Conservation (phyloP, 2,113 vertebrate genomes). For the Tricholaema leucomelas region DNA sequence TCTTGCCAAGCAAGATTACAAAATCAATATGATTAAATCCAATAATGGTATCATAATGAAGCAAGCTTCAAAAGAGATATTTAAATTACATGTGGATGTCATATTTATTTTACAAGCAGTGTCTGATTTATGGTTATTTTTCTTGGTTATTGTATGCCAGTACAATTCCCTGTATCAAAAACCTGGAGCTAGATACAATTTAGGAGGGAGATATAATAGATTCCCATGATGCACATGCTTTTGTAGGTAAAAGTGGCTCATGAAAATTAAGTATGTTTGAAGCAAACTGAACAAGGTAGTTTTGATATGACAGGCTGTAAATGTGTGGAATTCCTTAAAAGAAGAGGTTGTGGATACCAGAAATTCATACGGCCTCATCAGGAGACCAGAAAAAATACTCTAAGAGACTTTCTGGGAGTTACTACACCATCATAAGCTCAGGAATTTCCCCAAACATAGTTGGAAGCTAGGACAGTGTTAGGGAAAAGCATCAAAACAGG, state of each 20-base stretch:
- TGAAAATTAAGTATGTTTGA: not conserved
- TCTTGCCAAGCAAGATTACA: not conserved
- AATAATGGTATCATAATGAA: constrained; percentile 7
- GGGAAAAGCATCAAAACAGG: not conserved
- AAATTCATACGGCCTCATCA: not conserved
- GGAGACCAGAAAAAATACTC: not conserved
- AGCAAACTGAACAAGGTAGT: not conserved
- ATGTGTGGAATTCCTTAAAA: not conserved
- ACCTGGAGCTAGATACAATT: not conserved
- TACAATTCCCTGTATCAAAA: not conserved
- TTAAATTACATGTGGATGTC: not conserved
- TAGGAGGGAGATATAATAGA: not conserved
- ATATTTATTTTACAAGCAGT: not conserved
- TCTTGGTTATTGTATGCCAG: not conserved
- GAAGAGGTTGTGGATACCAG: not conserved
- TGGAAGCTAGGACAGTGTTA: not conserved
- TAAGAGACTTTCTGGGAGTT: not conserved
- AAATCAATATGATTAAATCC: constrained; percentile 9
- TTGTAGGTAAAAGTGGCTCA: too few species aligned
- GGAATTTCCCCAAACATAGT: not conserved
- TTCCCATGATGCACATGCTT: not conserved
- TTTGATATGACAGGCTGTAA: not conserved
- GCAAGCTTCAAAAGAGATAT: not conserved
- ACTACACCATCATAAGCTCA: not conserved
- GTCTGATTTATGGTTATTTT: not conserved